A percentile compares a stretch with the other conserved stretches of the same genome.
Evolutionary conservation across 2,888 invertebrate species (phyloP).

Genomic region (Allacma fusca): DNA sequence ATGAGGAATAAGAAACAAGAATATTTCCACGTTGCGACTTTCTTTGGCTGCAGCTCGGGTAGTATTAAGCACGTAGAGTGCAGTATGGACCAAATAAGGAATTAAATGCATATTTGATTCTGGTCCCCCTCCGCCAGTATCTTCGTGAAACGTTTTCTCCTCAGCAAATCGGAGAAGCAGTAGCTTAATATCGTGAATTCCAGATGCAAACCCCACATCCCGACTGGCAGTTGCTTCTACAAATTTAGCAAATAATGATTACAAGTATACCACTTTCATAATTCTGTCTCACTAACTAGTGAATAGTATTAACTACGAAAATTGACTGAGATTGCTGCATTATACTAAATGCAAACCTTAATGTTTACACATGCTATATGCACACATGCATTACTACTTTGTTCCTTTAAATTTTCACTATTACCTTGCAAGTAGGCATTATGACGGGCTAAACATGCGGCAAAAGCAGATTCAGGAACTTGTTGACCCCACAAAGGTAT

Average conservation of each 20-base stretch:
- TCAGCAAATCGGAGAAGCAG: constrained; percentile 87
- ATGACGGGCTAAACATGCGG: constrained; percentile 90
- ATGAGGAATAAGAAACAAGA: constrained; percentile 55
- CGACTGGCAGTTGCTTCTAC: constrained; percentile 64
- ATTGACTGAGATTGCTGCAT: no score
- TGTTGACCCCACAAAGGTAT: constrained; percentile 96
- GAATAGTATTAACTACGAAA: no score
- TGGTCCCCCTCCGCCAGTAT: constrained; percentile 95
- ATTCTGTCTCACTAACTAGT: no score
- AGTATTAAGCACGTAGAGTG: constrained; percentile 91
- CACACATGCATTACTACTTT: neutral
- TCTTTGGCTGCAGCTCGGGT: constrained; percentile 64
- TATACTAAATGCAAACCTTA: no score
- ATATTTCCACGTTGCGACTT: constrained; percentile 56
- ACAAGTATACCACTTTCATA: no score
- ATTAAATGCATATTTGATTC: constrained; percentile 97
- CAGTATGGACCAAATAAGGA: constrained; percentile 92
- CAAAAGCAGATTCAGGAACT: constrained; percentile 90
- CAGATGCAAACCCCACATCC: constrained; percentile 80
- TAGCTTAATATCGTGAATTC: constrained; percentile 92
- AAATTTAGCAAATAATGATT: constrained; percentile 63
- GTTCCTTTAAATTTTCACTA: no score
- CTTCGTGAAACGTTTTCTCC: constrained; percentile 95
- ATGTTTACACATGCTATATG: neutral
- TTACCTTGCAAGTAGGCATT: constrained; percentile 78